Percentiles rank a stretch among this genome's conserved stretches.
Conservation (phyloP, 1,140 invertebrate genomes). For the Leptonema lineaticorne region DNA sequence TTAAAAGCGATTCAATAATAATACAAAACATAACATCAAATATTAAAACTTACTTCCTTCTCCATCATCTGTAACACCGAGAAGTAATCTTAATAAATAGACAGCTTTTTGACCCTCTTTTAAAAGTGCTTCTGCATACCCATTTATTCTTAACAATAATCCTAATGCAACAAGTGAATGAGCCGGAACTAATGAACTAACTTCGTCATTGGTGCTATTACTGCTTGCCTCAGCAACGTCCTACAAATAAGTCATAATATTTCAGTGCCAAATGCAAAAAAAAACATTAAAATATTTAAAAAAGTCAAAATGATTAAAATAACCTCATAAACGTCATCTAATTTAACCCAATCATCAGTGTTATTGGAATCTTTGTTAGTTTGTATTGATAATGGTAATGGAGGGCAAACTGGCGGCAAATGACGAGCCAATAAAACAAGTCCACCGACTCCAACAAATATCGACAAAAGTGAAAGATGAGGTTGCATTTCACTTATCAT, state of each 20-base stretch:
- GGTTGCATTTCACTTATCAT: slow-evolving; percentile 42
- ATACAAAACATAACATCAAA: not conserved
- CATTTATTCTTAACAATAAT: slow-evolving; percentile 81
- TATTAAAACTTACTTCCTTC: slow-evolving; percentile 69
- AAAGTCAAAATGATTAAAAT: slow-evolving; percentile 15
- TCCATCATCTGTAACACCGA: slow-evolving; percentile 88
- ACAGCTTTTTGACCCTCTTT: slow-evolving; percentile 81
- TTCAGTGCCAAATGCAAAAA: not conserved
- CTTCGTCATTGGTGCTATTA: slow-evolving; percentile 43
- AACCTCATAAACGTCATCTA: slow-evolving; percentile 52
- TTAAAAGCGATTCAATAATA: not conserved
- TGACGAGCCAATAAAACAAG: slow-evolving; percentile 83
- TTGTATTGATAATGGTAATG: slow-evolving; percentile 59
- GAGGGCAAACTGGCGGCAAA: slow-evolving; percentile 83
- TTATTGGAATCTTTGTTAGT: slow-evolving; percentile 47
- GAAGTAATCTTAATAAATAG: slow-evolving; percentile 78
- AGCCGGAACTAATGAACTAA: slow-evolving; percentile 67
- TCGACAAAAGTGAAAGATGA: slow-evolving; percentile 63
- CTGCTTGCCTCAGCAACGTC: slow-evolving; percentile 34
- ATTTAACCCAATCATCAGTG: slow-evolving; percentile 74
- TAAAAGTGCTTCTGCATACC: slow-evolving; percentile 85
- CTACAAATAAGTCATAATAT: slow-evolving; percentile 19
- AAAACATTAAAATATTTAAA: not conserved
- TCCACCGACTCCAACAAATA: slow-evolving; percentile 84
- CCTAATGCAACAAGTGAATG: slow-evolving; percentile 90